phyloP scores from a whole-genome alignment of 2,113 vertebrate species.

The Trogon surrucura region DNA sequence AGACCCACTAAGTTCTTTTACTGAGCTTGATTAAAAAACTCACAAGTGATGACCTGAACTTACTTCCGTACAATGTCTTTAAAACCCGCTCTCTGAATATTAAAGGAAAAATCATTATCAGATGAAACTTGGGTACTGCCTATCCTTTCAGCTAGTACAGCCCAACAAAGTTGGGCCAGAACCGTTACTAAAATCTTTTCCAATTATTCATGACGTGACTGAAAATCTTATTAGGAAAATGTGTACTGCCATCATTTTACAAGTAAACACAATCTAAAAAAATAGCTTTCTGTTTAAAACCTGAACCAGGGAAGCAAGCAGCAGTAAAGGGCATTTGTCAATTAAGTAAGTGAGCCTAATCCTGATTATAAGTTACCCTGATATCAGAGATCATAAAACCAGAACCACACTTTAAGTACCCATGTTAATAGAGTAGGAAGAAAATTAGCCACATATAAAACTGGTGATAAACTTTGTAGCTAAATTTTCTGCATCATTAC shows the following conservation, averaged over 20 bases:
- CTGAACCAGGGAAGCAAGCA: not conserved
- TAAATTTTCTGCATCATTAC: not conserved
- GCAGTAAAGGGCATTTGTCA: not conserved
- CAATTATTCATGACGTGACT: rapidly evolving
- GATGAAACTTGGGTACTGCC: not conserved
- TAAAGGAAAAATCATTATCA: not conserved
- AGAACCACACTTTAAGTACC: not conserved
- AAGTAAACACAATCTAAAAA: not conserved
- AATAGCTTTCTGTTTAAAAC: not conserved
- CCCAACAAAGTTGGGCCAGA: not conserved
- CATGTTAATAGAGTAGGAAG: not conserved
- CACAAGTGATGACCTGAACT: not conserved
- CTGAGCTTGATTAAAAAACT: not conserved
- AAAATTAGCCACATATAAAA: not conserved
- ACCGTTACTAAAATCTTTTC: not conserved
- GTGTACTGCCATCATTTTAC: not conserved
- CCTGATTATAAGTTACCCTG: conserved; percentile 21
- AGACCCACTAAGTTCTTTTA: not conserved
- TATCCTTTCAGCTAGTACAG: not conserved
- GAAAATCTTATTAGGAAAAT: not conserved
- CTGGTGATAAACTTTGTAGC: not conserved
- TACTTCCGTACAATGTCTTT: not conserved
- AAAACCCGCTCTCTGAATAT: not conserved
- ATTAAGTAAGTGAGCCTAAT: not conserved
- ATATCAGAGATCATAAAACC: conserved; percentile 21